Conservation (phyloP, 2,797 vertebrate genomes). For the Fundulus diaphanus region DNA sequence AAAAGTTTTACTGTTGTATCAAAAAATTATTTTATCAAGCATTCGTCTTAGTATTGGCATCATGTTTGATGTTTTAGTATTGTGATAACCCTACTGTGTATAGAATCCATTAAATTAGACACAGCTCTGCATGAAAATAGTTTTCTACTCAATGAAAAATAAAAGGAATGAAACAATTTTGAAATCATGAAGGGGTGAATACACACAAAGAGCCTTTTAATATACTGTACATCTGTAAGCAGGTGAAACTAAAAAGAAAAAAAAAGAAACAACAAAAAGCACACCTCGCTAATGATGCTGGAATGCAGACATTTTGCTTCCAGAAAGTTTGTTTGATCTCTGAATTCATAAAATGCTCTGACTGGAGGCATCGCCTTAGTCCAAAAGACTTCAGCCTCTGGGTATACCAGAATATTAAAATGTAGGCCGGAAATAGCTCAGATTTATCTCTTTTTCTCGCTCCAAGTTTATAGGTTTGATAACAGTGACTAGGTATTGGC, state of each 20-base stretch:
- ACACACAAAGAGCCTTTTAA: conserved; percentile 5
- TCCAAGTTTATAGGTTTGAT: conserved; percentile 28
- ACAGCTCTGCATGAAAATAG: too few species aligned
- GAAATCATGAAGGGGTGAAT: conserved; percentile 8
- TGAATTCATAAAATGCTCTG: conserved; percentile 15
- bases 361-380: conserved; percentile 32
- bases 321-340: conserved; percentile 32
- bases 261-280: not conserved
- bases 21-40: too few species aligned
- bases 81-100: too few species aligned
- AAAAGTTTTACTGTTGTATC: too few species aligned
- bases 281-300: not conserved
- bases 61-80: too few species aligned
- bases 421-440: conserved; percentile 46
- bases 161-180: not conserved
- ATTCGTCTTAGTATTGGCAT: too few species aligned
- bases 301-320: conserved; percentile 24
- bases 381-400: conserved; percentile 25
- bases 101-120: not conserved
- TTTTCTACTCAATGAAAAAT: not conserved
- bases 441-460: conserved; percentile 13
- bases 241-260: conserved; percentile 28
- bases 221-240: conserved; percentile 15
- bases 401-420: conserved; percentile 38
- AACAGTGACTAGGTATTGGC: conserved; percentile 41